Base-by-base conservation (phyloP, 2,113 vertebrate species). In the Polypterus bichir region DNA sequence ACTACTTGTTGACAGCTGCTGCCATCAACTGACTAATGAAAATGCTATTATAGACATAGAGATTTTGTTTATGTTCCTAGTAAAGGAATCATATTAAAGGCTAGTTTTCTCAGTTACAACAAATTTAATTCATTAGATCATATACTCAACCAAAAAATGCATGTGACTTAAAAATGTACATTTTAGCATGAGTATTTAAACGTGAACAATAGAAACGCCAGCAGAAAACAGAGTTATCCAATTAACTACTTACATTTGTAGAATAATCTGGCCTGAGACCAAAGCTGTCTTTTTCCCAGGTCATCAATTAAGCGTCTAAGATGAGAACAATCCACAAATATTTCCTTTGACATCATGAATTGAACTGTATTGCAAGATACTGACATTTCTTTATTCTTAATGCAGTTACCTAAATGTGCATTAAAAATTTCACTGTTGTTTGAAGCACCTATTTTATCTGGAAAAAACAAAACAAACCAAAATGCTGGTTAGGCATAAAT, bases 281-380 rank as follows among this genome's bases (percentile, higher is more conserved):
- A 98, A 47, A 83, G 71, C 79, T 82, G 86, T 57, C 88, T 91
- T 69, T 88, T 92, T 74, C 89, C 93, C 70, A 97, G 85, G 74
- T 86, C 89, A 63, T 90, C 83, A 60, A 98, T 81, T 69, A 97
- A 84, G 47, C 60, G 76, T 75, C 83, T 86, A 48, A 96, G 86
- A 65, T 85, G 67, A 27, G 63, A 47, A 51, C 71, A 73, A 58
- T 97, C 88, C 57, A 93, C 67, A 6, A 77, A 53, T 48, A 98
- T 79, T 1, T 75, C 84, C 69, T 85, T 90, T 56, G 78, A 79
- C 62, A 93, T 70, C 92, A 98, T 94, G 66, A 95, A 90, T 60
- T 91, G 86, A 63, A 87, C 77, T 2, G 87, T 81, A 56, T 88
- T 86, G 51, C 87, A 88, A 0, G 89, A 92, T 3, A 92, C 75